A percentile compares a stretch with the other conserved stretches of the same genome.
These are phyloP conservation scores for Penelope pileata DNA, from an alignment of 2,113 vertebrate species.

Conservation along the genomic window DNA sequence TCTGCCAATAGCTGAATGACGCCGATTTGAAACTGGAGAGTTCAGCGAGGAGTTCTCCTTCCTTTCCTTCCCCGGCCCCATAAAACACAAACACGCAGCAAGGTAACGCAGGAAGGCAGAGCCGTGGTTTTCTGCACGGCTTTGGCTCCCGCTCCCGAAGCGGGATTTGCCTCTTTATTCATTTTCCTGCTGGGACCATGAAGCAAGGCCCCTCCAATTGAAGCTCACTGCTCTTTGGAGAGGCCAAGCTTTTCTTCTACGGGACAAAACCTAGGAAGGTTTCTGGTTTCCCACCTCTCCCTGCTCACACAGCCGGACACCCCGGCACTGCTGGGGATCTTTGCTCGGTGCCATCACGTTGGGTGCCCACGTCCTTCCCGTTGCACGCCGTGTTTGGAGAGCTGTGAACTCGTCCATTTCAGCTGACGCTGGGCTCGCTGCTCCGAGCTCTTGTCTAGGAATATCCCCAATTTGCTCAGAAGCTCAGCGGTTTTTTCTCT, in stretches of 20 bases:
- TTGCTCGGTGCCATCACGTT: background rate
- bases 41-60: background rate
- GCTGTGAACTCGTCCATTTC: background rate
- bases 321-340: no score
- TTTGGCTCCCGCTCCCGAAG: background rate
- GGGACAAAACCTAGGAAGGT: background rate
- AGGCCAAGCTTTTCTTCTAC: background rate
- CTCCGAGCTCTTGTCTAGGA: background rate
- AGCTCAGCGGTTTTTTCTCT: background rate
- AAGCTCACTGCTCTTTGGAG: background rate
- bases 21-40: background rate
- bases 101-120: background rate
- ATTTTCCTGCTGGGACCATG: background rate
- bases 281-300: background rate
- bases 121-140: background rate
- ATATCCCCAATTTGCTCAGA: background rate
- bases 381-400: background rate
- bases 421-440: background rate
- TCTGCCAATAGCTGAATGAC: background rate
- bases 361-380: background rate
- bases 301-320: background rate
- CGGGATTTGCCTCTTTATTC: conserved; percentile 31
- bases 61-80: background rate
- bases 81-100: background rate
- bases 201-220: background rate